Evolutionary conservation across 2,888 invertebrate species (phyloP), one percentile per base, ranked within the genome.

Genomic region (Epinotia nisella): DNA sequence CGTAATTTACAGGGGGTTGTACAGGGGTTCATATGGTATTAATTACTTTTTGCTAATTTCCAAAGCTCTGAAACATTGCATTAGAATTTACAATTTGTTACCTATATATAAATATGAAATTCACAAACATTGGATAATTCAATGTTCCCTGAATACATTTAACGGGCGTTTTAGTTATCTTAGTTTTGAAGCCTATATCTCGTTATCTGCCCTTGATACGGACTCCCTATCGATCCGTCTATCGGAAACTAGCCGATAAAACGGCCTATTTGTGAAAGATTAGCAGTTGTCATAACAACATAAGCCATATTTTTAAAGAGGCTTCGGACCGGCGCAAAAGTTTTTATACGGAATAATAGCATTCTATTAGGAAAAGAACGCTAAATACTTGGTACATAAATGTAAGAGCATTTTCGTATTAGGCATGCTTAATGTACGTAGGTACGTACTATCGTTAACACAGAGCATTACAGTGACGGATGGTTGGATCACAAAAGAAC

Each of bases 181-280:
- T 19, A 53, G 53, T 64, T 53, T 60, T 51, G 24, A 3, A 55
- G 53, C 41, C 51, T 60, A 53, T 51, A 39, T 51, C 24, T 66
- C 55, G 60, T 71, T 60, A 51, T 59, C 41, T 64, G 15, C 24
- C 66, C 71, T 72, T 61, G 61, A 60, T 72, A 35, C 35, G 35
- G 35, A 35, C 9, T 35, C 49, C 39, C 21, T 61, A 69, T 55
- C 55, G 35, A 59, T 59, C 65, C 39, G 19, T 17, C 5, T 49
- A 67, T 60, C 64, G 58, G 3, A 51, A 13, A 51, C 7, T 45
- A 19, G 35, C 13, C 13, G 24, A 66, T 71, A 65, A 71, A 71
- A 24, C 60, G 66, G 35, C 24, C 35, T 62, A n/a, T 72, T 68
- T 62, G 61, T 56, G 65, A 0, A 17, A 53, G 56, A 72, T 67